Conservation (phyloP, 2,888 invertebrate genomes). For the Corbicula japonica region DNA sequence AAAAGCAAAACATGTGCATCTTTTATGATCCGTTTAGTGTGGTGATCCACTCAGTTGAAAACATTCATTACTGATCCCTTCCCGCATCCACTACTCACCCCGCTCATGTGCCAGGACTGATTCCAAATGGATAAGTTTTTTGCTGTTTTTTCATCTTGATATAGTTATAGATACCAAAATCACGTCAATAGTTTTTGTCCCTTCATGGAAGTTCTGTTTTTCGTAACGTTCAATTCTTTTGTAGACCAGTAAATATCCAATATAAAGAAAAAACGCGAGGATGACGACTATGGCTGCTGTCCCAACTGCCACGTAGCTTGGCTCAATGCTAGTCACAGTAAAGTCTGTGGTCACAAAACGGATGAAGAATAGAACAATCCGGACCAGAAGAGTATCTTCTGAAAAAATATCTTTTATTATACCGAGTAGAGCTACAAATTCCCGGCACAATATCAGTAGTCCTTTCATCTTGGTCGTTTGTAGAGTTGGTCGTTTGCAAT, state of each 20-base stretch:
- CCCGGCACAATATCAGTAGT: too few species aligned
- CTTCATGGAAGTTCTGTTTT: background rate
- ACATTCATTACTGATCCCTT: background rate
- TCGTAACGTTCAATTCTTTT: background rate
- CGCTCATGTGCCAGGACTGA: background rate
- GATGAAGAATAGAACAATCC: background rate
- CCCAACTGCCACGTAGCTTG: constrained; percentile 3
- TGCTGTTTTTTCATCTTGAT: background rate
- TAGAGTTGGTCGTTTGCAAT: too few species aligned
- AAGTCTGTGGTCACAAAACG: background rate
- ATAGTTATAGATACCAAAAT: too few species aligned
- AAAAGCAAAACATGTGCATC: too few species aligned
- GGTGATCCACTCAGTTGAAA: too few species aligned
- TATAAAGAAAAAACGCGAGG: background rate
- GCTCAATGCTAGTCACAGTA: background rate
- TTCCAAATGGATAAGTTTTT: background rate
- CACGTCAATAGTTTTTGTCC: too few species aligned
- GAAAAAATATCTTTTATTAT: too few species aligned
- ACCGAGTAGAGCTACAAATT: too few species aligned
- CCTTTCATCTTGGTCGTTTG: too few species aligned
- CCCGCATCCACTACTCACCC: background rate
- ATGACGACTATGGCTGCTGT: constrained; percentile 7
- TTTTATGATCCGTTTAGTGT: too few species aligned
- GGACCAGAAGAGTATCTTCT: constrained; percentile 4
- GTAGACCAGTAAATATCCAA: constrained; percentile 1